Percentiles rank a stretch among this genome's conserved stretches.
Conservation (phyloP, 92 coral and sea anemone genomes). For the Siderastrea siderea region DNA sequence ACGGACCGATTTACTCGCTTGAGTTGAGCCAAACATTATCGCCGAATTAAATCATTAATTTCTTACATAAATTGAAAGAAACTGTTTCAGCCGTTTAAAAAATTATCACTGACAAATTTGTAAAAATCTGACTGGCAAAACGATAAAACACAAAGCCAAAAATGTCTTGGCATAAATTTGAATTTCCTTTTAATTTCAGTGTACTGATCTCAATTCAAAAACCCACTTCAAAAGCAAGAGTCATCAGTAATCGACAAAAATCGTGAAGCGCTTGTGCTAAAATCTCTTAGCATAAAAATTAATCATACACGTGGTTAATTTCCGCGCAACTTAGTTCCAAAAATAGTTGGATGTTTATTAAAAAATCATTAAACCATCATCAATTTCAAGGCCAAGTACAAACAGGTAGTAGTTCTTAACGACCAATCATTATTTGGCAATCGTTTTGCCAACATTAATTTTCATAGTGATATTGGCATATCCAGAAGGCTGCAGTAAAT, state of each 20-base stretch:
- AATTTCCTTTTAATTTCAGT: background rate
- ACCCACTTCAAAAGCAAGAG: background rate
- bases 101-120: background rate
- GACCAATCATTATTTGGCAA: too few species aligned
- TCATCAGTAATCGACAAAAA: background rate
- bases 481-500: too few species aligned
- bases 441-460: too few species aligned
- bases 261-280: background rate
- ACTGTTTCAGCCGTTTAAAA: constrained; percentile 6
- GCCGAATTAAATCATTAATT: background rate
- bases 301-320: background rate
- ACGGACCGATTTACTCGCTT: background rate
- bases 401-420: too few species aligned
- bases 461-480: too few species aligned
- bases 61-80: background rate
- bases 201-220: background rate
- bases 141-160: background rate
- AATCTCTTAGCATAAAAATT: background rate
- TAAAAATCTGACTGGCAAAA: constrained; percentile 5
- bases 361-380: too few species aligned
- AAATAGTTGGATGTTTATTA: background rate
- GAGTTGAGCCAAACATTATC: background rate
- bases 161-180: background rate
- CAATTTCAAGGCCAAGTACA: background rate
- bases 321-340: background rate